A percentile compares a stretch with the other conserved stretches of the same genome.
Conservation (phyloP, 2,113 vertebrate genomes). For the Gymnocephalus cernua region DNA sequence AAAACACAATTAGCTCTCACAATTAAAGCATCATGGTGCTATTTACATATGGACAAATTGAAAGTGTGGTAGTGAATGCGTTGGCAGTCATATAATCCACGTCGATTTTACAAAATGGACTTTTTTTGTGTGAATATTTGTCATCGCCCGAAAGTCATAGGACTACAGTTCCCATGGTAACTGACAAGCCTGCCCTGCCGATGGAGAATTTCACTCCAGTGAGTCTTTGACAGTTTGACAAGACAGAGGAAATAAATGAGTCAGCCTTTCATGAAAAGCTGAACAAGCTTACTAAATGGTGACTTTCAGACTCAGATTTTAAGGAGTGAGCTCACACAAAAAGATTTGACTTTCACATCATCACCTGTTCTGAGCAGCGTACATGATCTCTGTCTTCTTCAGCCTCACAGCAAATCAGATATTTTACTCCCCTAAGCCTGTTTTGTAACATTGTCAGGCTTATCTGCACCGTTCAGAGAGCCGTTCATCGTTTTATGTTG, state of each 20-base stretch:
- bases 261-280: conserved; percentile 70
- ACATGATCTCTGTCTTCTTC: conserved; percentile 9
- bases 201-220: conserved; percentile 39
- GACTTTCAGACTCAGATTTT: conserved; percentile 42
- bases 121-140: conserved; percentile 39
- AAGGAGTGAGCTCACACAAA: background rate
- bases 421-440: conserved; percentile 40
- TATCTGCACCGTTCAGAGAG: conserved; percentile 33
- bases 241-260: conserved; percentile 65
- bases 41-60: background rate
- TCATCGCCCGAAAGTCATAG: conserved; percentile 29
- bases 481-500: conserved; percentile 22
- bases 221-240: conserved; percentile 70
- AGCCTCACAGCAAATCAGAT: conserved; percentile 17
- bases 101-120: background rate
- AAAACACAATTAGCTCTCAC: background rate
- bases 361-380: conserved; percentile 40
- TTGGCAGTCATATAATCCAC: background rate
- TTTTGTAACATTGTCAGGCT: conserved; percentile 40
- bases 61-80: background rate
- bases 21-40: background rate
- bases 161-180: conserved; percentile 65
- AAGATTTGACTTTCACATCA: conserved; percentile 31
- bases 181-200: conserved; percentile 39
- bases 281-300: conserved; percentile 57